Evolutionary conservation across 2,113 vertebrate genomes (phyloP).

Genomic region (Clinocottus analis): DNA sequence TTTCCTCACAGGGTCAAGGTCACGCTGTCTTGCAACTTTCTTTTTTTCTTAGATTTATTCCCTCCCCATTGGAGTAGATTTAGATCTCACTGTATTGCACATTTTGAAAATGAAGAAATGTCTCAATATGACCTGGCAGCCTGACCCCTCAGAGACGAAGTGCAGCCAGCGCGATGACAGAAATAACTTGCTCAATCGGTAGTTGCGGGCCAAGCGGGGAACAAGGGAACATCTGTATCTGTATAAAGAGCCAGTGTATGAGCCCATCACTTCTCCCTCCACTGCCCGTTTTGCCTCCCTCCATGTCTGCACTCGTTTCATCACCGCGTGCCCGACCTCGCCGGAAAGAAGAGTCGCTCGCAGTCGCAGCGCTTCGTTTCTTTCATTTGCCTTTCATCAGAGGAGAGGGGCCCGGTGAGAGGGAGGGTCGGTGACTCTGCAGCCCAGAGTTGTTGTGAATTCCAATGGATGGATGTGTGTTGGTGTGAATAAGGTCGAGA

Average conservation of each 20-base stretch:
- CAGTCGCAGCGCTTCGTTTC: not conserved
- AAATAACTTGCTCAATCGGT: slow-evolving; percentile 67
- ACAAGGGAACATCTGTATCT: slow-evolving; percentile 52
- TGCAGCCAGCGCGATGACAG: slow-evolving; percentile 46
- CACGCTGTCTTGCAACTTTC: slow-evolving; percentile 35
- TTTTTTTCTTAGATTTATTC: slow-evolving; percentile 27
- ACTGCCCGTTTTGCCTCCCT: slow-evolving; percentile 13
- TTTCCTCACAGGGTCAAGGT: slow-evolving; percentile 46
- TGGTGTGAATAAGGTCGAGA: slow-evolving; percentile 55
- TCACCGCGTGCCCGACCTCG: not conserved
- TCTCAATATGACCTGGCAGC: slow-evolving; percentile 52
- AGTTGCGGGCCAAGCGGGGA: not conserved
- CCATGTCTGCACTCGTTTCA: slow-evolving; percentile 5
- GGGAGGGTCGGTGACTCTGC: not conserved
- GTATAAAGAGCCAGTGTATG: slow-evolving; percentile 43
- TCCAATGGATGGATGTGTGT: slow-evolving; percentile 39
- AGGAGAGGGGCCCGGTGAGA: not conserved
- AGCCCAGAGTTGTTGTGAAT: slow-evolving; percentile 30
- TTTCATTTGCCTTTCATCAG: not conserved
- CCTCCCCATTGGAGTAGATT: slow-evolving; percentile 32
- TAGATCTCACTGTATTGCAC: slow-evolving; percentile 10
- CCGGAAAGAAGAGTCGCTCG: not conserved
- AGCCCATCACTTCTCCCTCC: slow-evolving; percentile 21
- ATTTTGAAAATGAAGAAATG: slow-evolving; percentile 32
- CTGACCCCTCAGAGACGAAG: slow-evolving; percentile 34